Evolutionary conservation across 2,113 vertebrate genomes (phyloP).

Genomic region (Arvicanthis niloticus): DNA sequence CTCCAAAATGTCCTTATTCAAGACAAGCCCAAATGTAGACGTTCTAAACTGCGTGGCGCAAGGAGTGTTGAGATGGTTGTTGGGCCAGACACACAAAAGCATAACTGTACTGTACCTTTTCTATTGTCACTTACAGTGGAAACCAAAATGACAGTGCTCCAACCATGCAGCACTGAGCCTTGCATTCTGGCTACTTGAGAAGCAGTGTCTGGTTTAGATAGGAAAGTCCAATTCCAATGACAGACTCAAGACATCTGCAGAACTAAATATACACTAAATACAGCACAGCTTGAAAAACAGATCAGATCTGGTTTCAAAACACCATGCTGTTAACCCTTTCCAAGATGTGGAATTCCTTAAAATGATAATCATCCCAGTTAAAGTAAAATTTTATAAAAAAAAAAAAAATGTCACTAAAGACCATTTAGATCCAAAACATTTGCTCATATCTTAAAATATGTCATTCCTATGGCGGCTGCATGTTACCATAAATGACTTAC

Average conservation of each 20-base stretch:
- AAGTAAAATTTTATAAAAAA: neutral
- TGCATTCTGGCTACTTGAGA: conserved; percentile 55
- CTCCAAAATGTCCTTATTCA: conserved; percentile 20
- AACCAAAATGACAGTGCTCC: conserved; percentile 41
- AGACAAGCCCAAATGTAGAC: conserved; percentile 30
- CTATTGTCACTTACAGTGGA: neutral
- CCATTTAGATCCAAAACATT: conserved; percentile 64
- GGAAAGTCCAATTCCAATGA: conserved; percentile 77
- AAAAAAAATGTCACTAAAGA: conserved; percentile 51
- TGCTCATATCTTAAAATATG: conserved; percentile 55
- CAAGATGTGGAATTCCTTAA: conserved; percentile 70
- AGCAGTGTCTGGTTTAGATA: conserved; percentile 72
- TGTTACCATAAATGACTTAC: conserved; percentile 52
- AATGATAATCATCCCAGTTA: conserved; percentile 55
- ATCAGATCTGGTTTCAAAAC: conserved; percentile 78
- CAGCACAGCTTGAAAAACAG: conserved; percentile 80
- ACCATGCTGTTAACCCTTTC: conserved; percentile 75
- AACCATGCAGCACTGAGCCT: neutral
- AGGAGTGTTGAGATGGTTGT: neutral
- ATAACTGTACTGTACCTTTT: neutral
- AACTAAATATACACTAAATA: conserved; percentile 77
- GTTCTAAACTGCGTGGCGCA: neutral
- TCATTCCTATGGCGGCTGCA: neutral
- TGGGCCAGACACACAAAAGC: neutral
- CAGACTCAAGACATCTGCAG: conserved; percentile 78